These are phyloP conservation scores for Eonycteris spelaea DNA, from an alignment of 2,113 vertebrate species.

Conservation along the genomic window DNA sequence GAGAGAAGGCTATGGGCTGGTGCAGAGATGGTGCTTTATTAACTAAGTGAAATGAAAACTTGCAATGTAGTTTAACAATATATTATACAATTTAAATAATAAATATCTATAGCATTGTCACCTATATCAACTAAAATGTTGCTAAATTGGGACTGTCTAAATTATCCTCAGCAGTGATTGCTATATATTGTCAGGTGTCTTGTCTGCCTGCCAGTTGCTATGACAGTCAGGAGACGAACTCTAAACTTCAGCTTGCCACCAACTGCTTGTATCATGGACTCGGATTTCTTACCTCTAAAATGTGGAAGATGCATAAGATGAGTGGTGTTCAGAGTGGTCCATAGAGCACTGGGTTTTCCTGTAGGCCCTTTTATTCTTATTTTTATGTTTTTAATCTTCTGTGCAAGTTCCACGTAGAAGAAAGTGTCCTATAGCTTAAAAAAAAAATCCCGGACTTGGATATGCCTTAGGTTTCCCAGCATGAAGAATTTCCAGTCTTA, in stretches of 20 bases:
- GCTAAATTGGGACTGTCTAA: not conserved
- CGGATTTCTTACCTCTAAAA: not conserved
- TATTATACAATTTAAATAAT: not conserved
- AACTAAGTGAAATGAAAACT: not conserved
- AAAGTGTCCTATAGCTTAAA: not conserved
- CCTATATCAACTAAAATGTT: not conserved
- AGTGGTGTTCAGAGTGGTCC: not conserved
- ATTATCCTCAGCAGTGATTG: not conserved
- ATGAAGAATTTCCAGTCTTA: not conserved
- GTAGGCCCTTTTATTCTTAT: not conserved
- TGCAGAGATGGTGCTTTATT: not conserved
- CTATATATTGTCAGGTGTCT: not conserved
- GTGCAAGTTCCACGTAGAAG: not conserved
- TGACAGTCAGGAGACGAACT: not conserved
- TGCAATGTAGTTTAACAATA: not conserved
- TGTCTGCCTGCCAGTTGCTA: rapidly evolving
- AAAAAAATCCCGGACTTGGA: not conserved
- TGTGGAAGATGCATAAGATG: rapidly evolving
- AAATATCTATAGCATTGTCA: not conserved
- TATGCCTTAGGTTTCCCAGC: not conserved
- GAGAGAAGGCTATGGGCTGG: not conserved
- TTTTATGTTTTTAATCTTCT: not conserved
- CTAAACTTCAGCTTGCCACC: not conserved
- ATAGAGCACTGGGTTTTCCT: not conserved
- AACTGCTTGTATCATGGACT: not conserved